These are phyloP conservation scores for Malthinus flaveolus DNA, from an alignment of 2,888 invertebrate species.

Conservation along the genomic window DNA sequence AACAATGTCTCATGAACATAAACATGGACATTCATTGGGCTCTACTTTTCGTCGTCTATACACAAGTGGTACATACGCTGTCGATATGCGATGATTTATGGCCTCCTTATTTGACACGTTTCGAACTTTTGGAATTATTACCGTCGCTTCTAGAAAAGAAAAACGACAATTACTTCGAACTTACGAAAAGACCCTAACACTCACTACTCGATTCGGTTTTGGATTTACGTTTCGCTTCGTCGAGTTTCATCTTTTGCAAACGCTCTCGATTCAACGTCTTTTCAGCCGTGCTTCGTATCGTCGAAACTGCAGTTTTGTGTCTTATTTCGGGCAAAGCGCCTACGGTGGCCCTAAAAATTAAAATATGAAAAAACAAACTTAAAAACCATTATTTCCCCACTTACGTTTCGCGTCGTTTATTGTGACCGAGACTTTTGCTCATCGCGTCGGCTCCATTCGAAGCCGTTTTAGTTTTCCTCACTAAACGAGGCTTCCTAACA, in stretches of 20 bases:
- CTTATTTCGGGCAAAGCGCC: constrained; percentile 53
- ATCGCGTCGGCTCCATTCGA: constrained; percentile 42
- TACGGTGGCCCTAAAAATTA: constrained; percentile 40
- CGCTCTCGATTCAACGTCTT: constrained; percentile 47
- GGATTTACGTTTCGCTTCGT: constrained; percentile 37
- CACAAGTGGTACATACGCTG: constrained; percentile 53
- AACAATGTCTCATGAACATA: constrained; percentile 51
- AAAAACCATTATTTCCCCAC: constrained; percentile 1
- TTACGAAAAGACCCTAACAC: constrained; percentile 2
- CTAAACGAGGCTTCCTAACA: constrained; percentile 49
- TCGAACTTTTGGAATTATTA: constrained; percentile 21
- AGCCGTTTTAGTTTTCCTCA: constrained; percentile 49
- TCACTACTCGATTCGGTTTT: constrained; percentile 44
- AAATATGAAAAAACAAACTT: neutral
- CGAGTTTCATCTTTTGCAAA: constrained; percentile 40
- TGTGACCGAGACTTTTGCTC: constrained; percentile 35
- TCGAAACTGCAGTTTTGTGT: constrained; percentile 55
- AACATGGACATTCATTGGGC: constrained; percentile 50
- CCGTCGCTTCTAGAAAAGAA: constrained; percentile 4
- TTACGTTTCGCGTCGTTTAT: constrained; percentile 40
- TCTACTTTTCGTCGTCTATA: constrained; percentile 43
- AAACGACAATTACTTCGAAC: neutral
- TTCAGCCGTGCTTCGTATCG: constrained; percentile 53
- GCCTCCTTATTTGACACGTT: constrained; percentile 39
- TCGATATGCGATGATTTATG: constrained; percentile 49